Evolutionary conservation across 2,113 vertebrate species (phyloP).

Genomic region (Paedocypris sp.): DNA sequence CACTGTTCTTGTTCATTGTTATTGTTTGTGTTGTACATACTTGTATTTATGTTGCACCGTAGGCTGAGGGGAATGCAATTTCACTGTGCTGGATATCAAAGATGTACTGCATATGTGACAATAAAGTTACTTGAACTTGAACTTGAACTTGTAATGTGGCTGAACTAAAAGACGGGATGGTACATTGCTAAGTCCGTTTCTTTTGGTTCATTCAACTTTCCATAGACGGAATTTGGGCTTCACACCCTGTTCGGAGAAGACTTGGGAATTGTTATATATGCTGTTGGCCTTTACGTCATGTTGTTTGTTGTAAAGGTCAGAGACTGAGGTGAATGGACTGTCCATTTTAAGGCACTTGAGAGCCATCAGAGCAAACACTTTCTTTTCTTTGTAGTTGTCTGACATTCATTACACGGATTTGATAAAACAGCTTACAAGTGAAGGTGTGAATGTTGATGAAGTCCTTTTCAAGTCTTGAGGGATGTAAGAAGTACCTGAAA

Average conservation of each 20-base stretch:
- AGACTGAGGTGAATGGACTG: conserved; percentile 36
- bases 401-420: conserved; percentile 61
- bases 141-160: too few relatives aligned
- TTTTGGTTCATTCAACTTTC: conserved; percentile 40
- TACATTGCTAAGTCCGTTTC: conserved; percentile 31
- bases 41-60: too few relatives aligned
- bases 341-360: conserved; percentile 14
- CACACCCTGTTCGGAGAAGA: conserved; percentile 26
- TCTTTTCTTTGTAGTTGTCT: conserved; percentile 45
- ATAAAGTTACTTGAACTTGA: too few relatives aligned
- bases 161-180: too few relatives aligned
- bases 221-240: conserved; percentile 18
- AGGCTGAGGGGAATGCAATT: too few relatives aligned
- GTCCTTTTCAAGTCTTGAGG: conserved; percentile 34
- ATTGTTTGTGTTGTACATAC: too few relatives aligned
- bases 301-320: conserved; percentile 52
- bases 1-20: too few relatives aligned
- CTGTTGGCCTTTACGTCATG: conserved; percentile 27
- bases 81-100: too few relatives aligned
- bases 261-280: conserved; percentile 28
- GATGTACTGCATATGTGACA: too few relatives aligned
- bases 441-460: too few relatives aligned
- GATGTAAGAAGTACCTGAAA: too few relatives aligned
- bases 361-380: conserved; percentile 36
- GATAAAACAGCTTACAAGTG: too few relatives aligned